Base-by-base conservation (phyloP, 2,888 invertebrate genomes). In the Catonia carolina region DNA sequence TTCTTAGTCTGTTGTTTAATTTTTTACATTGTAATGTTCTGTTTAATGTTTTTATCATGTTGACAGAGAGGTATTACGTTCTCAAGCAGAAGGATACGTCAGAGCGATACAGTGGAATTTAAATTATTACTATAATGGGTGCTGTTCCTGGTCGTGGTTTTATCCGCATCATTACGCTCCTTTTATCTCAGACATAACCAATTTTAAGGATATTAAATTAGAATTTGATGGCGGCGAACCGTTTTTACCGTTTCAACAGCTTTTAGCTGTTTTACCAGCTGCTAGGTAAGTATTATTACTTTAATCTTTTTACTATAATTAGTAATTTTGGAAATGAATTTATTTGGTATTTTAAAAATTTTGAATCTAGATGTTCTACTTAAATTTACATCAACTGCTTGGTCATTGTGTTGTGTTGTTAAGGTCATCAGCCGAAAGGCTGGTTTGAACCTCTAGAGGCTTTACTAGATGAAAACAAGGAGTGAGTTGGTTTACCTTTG, bases 91-190 rank as follows among this genome's bases (percentile, higher is more conserved):
- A 69, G 85, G 89, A 50, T 99, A 97, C 71, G 86, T 98, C 8
- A 78, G 86, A 37, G 97, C 95, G 0, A 84, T 99, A 49, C 97
- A 98, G 67, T 99, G 98, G 98, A 93, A 94, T 69, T 76, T 98
- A 15, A 81, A 87, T 69, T 99, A 99, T 73, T 99, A 99, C 73
- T 98, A 95, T 74, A 85, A 91, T 67, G 98, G 98, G 5, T 92
- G 95, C 42, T 88, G 89, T 51, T 96, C 95, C 0, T 99, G 99
- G 99, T 89, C 92, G 27, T 99, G 98, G 98, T 97, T 81, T 74
- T 99, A 96, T 73, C 95, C 96, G 0, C 90, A 92, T 69, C 97
- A 99, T 73, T 99, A 98, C 73, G 90, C 97, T 0, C 98, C 98
- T 0, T 97, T 87, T 70, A 88, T 96, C 64, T 96, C 96, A 2